phyloP scores from a whole-genome alignment of 2,113 vertebrate species.

The Sialia sialis region DNA sequence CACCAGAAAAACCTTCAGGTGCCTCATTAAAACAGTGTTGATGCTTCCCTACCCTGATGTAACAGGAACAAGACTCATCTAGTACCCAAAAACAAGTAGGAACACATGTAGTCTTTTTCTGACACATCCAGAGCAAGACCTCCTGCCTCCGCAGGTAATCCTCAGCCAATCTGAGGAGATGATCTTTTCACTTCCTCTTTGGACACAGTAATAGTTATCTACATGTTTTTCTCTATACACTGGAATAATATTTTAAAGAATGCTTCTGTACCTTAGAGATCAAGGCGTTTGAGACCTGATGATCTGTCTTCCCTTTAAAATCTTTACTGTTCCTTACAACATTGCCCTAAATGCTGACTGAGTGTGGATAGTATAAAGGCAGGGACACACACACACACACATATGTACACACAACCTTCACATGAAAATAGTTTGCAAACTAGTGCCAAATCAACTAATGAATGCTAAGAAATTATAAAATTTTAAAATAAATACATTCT shows the following conservation, averaged over 20 bases:
- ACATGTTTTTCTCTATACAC: background rate
- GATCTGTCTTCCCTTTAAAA: background rate
- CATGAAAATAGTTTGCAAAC: background rate
- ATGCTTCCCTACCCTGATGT: background rate
- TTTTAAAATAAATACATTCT: background rate
- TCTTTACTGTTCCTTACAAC: background rate
- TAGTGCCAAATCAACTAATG: background rate
- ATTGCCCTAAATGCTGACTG: background rate
- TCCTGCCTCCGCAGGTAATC: background rate
- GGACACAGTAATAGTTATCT: background rate
- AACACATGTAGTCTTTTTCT: background rate
- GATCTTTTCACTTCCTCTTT: background rate
- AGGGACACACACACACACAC: background rate
- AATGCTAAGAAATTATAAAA: background rate
- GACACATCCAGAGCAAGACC: background rate
- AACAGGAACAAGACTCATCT: background rate
- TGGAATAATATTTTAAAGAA: background rate
- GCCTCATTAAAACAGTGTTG: background rate
- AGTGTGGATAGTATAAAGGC: background rate
- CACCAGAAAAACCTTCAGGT: background rate
- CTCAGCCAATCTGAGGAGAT: background rate
- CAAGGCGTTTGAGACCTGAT: background rate
- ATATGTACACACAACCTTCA: background rate
- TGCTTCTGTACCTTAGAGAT: background rate
- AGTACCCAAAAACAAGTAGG: background rate